phyloP scores from a whole-genome alignment of 2,888 invertebrate genomes.

The Melanchra persicariae region DNA sequence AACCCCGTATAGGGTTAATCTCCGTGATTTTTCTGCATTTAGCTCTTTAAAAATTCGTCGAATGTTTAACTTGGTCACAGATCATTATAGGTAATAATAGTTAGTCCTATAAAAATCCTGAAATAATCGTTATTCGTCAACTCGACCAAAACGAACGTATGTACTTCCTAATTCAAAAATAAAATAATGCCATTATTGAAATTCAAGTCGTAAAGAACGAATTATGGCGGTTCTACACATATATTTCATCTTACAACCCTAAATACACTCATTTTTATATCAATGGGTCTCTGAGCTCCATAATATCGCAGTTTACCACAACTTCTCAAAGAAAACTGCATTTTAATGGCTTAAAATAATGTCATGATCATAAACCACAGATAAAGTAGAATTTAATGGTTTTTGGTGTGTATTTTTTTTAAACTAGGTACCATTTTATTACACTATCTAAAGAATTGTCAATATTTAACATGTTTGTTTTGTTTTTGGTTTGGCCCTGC shows the following conservation, averaged over 20 bases:
- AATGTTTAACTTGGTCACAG: neutral
- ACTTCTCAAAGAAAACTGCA: slow-evolving; percentile 45
- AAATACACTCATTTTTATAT: slow-evolving; percentile 8
- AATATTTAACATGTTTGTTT: neutral
- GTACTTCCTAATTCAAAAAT: neutral
- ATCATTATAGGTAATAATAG: too few species aligned
- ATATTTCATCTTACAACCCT: neutral
- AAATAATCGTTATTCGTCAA: neutral
- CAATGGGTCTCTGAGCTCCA: slow-evolving; percentile 4
- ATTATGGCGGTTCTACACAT: slow-evolving; percentile 2
- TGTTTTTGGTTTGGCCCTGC: neutral
- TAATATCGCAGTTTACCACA: slow-evolving; percentile 7
- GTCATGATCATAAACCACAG: neutral
- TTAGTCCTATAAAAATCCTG: too few species aligned
- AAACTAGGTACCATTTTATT: neutral
- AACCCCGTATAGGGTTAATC: neutral
- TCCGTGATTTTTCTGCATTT: neutral
- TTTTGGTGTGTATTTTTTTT: neutral
- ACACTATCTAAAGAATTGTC: neutral
- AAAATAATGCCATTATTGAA: neutral
- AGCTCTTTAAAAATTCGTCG: neutral
- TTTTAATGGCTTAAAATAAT: slow-evolving; percentile 14
- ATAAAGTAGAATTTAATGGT: slow-evolving; percentile 5
- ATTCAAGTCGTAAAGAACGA: slow-evolving; percentile 6
- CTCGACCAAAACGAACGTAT: too few species aligned